Evolutionary conservation across 2,888 invertebrate genomes (phyloP), one percentile per base, ranked within the genome.

Genomic region (Tuberolachnus salignus): DNA sequence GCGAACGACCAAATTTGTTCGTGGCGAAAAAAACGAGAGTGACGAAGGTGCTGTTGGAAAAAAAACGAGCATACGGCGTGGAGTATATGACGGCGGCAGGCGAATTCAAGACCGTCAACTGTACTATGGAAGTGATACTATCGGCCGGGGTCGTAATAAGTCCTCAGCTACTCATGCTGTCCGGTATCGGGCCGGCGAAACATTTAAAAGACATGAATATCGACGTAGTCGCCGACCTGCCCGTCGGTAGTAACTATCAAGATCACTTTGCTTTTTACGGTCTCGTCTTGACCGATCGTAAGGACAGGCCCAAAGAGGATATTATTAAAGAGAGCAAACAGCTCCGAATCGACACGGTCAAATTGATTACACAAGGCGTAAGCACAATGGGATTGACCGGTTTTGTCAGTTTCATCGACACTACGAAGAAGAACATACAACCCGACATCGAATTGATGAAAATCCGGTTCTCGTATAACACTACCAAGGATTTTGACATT

Each of bases 101-200:
- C 6, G 86, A 83, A 73, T 83, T 82, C 81, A 86, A 86, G 80
- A 87, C 87, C 19, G 88, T 91, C 0, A 87, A 86, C 81, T 92
- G 92, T 0, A 88, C 87, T 11, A 90, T 89, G 83, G 95, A 95
- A 86, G 90, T 97, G 0, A 92, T 98, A 81, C 85, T 98, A 59
- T 91, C 94, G n/a, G 94, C 94, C 0, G 98, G 96, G 1, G 86
- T 94, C 0, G 88, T 96, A 82, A 92, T 92, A 84, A 91, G 93
- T 6, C 94, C 95, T 13, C 82, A 96, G 84, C 83, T 96, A 19
- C 87, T 96, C 53, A 93, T 95, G 93, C 84, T 95, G 61, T 94
- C 94, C 1, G 96, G 96, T 0, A 88, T 95, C 11, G 93, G 94
- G 3, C 91, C 92, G 0, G 86, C 86, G 10, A 86, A 88, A 14